Conservation (phyloP, 2,888 invertebrate genomes). For the Coenonympha arcania region DNA sequence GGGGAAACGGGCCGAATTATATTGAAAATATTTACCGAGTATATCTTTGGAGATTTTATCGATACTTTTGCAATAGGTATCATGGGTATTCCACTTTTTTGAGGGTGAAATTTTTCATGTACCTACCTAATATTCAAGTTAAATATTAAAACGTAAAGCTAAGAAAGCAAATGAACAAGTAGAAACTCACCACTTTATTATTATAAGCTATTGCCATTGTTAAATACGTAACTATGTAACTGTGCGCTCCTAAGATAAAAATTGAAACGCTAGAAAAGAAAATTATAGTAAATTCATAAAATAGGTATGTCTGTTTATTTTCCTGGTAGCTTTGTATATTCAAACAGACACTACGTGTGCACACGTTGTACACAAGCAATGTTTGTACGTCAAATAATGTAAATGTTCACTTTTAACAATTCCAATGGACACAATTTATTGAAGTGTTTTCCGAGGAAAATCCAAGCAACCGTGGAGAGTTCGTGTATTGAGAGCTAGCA, state of each 20-base stretch:
- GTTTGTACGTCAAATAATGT: conserved; percentile 19
- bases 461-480: background rate
- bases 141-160: too few species aligned
- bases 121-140: too few species aligned
- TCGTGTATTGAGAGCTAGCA: conserved; percentile 16
- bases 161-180: too few species aligned
- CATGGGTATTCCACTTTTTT: too few species aligned
- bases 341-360: conserved; percentile 17
- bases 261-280: background rate
- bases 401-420: conserved; percentile 13
- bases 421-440: conserved; percentile 8
- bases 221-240: too few species aligned
- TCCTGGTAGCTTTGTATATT: conserved; percentile 15
- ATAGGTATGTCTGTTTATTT: conserved; percentile 15
- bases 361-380: conserved; percentile 15
- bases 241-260: too few species aligned
- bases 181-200: too few species aligned
- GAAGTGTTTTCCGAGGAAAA: conserved; percentile 2
- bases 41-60: too few species aligned
- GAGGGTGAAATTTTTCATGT: too few species aligned
- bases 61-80: too few species aligned
- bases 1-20: background rate
- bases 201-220: too few species aligned
- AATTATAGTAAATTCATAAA: conserved; percentile 8
- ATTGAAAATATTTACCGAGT: background rate